Conservation (phyloP, 2,888 invertebrate species). For the Agrotis ipsilon region DNA sequence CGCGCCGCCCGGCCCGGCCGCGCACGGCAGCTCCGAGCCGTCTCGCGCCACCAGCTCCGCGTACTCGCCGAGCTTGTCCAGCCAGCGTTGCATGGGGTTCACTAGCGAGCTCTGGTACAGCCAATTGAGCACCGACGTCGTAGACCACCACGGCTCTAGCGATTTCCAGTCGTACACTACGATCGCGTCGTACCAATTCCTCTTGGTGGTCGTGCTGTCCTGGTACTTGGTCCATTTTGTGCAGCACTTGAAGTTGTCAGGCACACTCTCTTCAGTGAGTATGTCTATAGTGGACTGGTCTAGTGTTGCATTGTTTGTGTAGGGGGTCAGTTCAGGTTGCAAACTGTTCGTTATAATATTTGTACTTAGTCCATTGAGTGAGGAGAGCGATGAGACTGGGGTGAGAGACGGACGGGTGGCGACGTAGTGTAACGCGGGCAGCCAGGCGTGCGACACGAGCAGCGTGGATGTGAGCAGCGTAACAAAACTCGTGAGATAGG, state of each 20-base stretch:
- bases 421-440: slow-evolving; percentile 56
- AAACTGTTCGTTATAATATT: slow-evolving; percentile 62
- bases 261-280: slow-evolving; percentile 51
- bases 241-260: slow-evolving; percentile 76
- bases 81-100: slow-evolving; percentile 83
- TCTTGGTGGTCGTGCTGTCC: slow-evolving; percentile 59
- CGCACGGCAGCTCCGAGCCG: slow-evolving; percentile 4
- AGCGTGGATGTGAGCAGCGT: slow-evolving; percentile 74
- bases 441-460: slow-evolving; percentile 67
- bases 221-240: slow-evolving; percentile 75
- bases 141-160: slow-evolving; percentile 79
- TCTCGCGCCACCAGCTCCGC: slow-evolving; percentile 65
- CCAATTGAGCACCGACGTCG: slow-evolving; percentile 78
- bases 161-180: slow-evolving; percentile 73
- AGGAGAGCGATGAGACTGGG: slow-evolving; percentile 54
- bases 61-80: slow-evolving; percentile 78
- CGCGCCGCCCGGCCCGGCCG: slow-evolving; percentile 52
- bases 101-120: slow-evolving; percentile 82
- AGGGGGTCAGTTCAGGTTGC: slow-evolving; percentile 51
- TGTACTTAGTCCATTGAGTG: slow-evolving; percentile 60
- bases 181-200: slow-evolving; percentile 70
- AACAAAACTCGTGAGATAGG: slow-evolving; percentile 65
- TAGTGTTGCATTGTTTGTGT: slow-evolving; percentile 65
- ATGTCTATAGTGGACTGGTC: slow-evolving; percentile 54
- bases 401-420: slow-evolving; percentile 53